phyloP scores from a whole-genome alignment of 2,113 vertebrate species.

The Salvelinus sp. region DNA sequence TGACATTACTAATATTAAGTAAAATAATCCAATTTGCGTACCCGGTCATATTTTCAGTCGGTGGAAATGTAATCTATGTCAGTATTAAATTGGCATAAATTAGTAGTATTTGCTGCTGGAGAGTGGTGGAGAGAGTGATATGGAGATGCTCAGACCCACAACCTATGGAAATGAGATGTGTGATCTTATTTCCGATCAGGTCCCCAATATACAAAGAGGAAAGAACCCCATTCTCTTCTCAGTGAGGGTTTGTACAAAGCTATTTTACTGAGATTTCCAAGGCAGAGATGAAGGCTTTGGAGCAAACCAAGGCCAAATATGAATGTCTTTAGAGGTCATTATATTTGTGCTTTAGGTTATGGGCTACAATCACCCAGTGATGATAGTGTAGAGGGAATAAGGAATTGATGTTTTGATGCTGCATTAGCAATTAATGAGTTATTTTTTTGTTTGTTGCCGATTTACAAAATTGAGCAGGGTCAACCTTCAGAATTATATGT shows the following conservation, averaged over 20 bases:
- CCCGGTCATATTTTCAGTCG: constrained; percentile 18
- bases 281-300: constrained; percentile 1
- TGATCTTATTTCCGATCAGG: constrained; percentile 42
- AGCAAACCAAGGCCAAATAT: constrained; percentile 10
- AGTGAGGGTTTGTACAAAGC: constrained; percentile 17
- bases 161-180: constrained; percentile 46
- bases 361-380: too few species aligned
- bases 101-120: constrained; percentile 16
- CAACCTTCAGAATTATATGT: neutral
- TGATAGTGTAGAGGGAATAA: too few species aligned
- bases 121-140: constrained; percentile 15
- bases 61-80: constrained; percentile 36
- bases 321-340: constrained; percentile 3
- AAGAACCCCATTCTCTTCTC: constrained; percentile 18
- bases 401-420: neutral
- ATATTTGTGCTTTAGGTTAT: too few species aligned
- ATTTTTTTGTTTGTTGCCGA: neutral
- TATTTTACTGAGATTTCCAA: constrained; percentile 7
- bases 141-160: constrained; percentile 11
- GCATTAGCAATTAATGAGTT: neutral
- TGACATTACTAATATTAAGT: constrained; percentile 30
- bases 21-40: constrained; percentile 19
- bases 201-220: neutral
- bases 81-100: constrained; percentile 39
- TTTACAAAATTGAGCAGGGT: neutral